Evolutionary conservation across 2,113 vertebrate genomes (phyloP).

Genomic region (Nothobranchius kuhntae): DNA sequence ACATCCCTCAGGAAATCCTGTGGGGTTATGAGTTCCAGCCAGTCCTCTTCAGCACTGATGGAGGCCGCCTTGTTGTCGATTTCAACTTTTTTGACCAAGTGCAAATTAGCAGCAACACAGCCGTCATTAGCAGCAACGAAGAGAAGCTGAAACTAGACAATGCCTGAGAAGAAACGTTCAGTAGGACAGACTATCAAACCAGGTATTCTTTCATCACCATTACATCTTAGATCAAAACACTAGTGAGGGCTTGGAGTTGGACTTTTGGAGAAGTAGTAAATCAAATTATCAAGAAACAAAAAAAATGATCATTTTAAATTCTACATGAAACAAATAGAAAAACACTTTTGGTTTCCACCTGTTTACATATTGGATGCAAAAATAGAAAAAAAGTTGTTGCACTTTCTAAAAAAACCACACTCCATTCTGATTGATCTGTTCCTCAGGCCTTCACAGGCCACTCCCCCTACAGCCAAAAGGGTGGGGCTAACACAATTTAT

Average conservation of each 20-base stretch:
- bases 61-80: slow-evolving; percentile 88
- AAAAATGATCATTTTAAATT: not conserved
- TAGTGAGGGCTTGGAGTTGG: too few relatives aligned
- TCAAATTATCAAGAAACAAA: too few relatives aligned
- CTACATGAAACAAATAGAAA: not conserved
- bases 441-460: too few relatives aligned
- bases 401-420: too few relatives aligned
- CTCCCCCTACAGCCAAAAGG: too few relatives aligned
- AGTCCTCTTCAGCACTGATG: slow-evolving; percentile 85
- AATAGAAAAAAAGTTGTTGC: too few relatives aligned
- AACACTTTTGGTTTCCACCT: too few relatives aligned
- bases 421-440: too few relatives aligned
- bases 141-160: slow-evolving; percentile 91
- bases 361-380: not conserved
- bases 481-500: too few relatives aligned
- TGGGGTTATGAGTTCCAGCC: slow-evolving; percentile 94
- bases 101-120: slow-evolving; percentile 71
- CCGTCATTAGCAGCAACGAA: slow-evolving; percentile 63
- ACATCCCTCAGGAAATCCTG: slow-evolving; percentile 89
- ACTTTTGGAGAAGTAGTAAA: too few relatives aligned
- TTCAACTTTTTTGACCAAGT: slow-evolving; percentile 94
- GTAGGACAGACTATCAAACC: not conserved
- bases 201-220: too few relatives aligned
- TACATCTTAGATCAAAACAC: too few relatives aligned
- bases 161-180: slow-evolving; percentile 40